Percentiles rank a stretch among this genome's conserved stretches.
Conservation (phyloP, 2,797 vertebrate species). For the Protosalanx chinensis region DNA sequence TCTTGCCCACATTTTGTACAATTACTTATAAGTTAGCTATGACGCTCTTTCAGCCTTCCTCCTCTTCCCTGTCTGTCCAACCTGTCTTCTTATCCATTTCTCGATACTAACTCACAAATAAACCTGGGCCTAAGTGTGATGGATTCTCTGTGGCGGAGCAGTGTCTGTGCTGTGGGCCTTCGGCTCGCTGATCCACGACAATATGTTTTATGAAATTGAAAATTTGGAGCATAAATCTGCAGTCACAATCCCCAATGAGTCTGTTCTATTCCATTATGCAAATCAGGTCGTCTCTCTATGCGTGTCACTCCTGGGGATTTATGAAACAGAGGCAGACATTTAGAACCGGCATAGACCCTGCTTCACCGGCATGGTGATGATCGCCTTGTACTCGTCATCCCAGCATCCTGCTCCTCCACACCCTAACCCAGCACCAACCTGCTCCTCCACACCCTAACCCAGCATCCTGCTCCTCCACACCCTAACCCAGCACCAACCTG, state of each 20-base stretch:
- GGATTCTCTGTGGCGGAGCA: constrained; percentile 20
- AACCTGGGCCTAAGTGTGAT: constrained; percentile 24
- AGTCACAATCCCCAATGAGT: constrained; percentile 61
- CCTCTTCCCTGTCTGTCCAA: background rate
- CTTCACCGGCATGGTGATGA: constrained; percentile 15
- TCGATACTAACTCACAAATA: constrained; percentile 25
- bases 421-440: too few species aligned
- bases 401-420: too few species aligned
- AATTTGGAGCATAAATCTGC: constrained; percentile 59
- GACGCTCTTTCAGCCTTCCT: background rate
- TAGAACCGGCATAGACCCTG: constrained; percentile 28
- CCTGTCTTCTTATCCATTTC: constrained; percentile 20
- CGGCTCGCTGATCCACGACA: constrained; percentile 36
- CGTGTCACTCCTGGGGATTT: constrained; percentile 52
- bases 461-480: too few species aligned
- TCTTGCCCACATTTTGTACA: background rate
- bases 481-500: too few species aligned
- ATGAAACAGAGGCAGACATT: constrained; percentile 43
- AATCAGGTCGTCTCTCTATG: constrained; percentile 48
- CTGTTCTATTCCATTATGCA: constrained; percentile 65
- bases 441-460: too few species aligned
- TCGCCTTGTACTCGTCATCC: too few species aligned
- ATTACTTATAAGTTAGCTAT: too few species aligned
- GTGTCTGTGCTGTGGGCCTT: constrained; percentile 24
- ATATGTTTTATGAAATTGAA: constrained; percentile 58